phyloP scores from a whole-genome alignment of 2,113 vertebrate species.

The Datnioides undecimradiatus region DNA sequence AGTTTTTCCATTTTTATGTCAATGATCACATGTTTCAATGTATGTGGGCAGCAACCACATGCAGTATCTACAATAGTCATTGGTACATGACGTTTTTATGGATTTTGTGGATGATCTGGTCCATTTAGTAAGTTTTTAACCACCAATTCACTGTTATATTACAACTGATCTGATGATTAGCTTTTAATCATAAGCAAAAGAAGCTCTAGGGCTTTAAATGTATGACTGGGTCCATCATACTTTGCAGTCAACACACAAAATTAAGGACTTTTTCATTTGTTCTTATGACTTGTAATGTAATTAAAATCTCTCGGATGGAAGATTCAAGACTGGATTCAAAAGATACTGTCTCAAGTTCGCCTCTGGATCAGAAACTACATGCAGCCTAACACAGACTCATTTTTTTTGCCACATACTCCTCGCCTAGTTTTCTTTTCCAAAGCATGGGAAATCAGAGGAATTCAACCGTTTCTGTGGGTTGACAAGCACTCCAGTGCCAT shows the following conservation, averaged over 20 bases:
- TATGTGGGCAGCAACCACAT: no score
- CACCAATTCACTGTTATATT: neutral
- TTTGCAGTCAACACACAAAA: no score
- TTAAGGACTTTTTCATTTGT: neutral
- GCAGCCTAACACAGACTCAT: no score
- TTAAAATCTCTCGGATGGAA: no score
- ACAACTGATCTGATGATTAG: neutral
- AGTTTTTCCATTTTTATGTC: no score
- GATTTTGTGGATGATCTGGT: neutral
- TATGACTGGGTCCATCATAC: neutral
- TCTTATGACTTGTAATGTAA: no score
- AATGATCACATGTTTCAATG: no score
- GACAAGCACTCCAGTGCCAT: conserved; percentile 7
- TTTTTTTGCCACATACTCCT: neutral
- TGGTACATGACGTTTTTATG: neutral
- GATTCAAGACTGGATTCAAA: neutral
- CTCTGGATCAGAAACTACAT: no score
- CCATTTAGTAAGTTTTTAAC: neutral
- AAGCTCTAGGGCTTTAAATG: no score
- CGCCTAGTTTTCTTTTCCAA: conserved; percentile 14
- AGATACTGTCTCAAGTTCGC: no score
- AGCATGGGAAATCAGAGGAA: conserved; percentile 14
- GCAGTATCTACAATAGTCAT: neutral
- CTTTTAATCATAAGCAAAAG: neutral
- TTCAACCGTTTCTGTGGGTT: conserved; percentile 28